Percentiles rank a stretch among this genome's conserved stretches.
Evolutionary conservation across 92 coral and sea anemone genomes (phyloP).

Genomic region (Hydrozoanthus gracilis): DNA sequence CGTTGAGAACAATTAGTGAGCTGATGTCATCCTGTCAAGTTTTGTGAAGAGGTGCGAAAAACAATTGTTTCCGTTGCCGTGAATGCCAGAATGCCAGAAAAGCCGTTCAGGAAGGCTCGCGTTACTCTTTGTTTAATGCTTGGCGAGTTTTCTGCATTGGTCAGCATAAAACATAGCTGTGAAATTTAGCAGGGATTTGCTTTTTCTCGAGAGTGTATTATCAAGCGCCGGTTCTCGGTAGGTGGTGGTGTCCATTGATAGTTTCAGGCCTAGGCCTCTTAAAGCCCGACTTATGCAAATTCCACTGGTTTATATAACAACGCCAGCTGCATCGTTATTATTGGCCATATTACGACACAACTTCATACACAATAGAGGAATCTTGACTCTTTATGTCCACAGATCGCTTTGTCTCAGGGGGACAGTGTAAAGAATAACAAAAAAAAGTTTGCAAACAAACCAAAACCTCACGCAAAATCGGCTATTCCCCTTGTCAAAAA

Average conservation of each 20-base stretch:
- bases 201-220: neutral
- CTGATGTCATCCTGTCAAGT: constrained; percentile 62
- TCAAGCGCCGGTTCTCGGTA: constrained; percentile 8
- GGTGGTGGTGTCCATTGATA: neutral
- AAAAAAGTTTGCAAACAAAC: neutral
- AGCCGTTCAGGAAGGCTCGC: constrained; percentile 2
- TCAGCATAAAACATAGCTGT: neutral
- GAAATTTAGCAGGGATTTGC: constrained; percentile 38
- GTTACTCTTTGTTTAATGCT: neutral
- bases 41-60: constrained; percentile 49
- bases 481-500: constrained; percentile 2
- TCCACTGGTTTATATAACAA: constrained; percentile 13
- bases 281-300: constrained; percentile 36
- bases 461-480: constrained; percentile 14
- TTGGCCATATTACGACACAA: constrained; percentile 21
- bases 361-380: constrained; percentile 18
- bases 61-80: constrained; percentile 33
- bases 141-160: constrained; percentile 5
- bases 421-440: neutral
- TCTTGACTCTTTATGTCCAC: constrained; percentile 9
- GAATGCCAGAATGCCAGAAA: constrained; percentile 1
- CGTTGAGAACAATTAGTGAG: constrained; percentile 54
- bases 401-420: neutral
- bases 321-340: constrained; percentile 30
- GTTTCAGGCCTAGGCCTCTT: neutral